Percentiles rank a stretch among this genome's conserved stretches.
Evolutionary conservation across 2,797 vertebrate genomes (phyloP).

Genomic region (Pangasius krempfi): DNA sequence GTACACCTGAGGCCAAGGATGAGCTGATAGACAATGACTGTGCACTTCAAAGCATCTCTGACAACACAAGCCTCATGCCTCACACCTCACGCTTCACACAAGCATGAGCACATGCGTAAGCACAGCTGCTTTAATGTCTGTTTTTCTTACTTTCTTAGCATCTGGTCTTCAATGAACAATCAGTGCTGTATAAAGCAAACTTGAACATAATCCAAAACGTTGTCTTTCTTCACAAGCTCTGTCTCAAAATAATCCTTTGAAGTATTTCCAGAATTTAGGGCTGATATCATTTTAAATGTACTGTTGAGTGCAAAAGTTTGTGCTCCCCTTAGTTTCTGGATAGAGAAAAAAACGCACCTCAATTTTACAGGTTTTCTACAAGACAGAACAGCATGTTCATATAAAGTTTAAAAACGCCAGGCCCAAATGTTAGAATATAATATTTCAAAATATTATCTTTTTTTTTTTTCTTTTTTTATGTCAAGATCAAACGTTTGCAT

Average conservation of each 20-base stretch:
- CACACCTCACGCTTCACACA: background rate
- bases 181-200: background rate
- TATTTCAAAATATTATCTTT: background rate
- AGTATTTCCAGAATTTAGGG: background rate
- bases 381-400: background rate
- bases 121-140: background rate
- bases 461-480: background rate
- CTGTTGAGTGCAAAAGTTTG: background rate
- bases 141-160: background rate
- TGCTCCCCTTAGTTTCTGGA: background rate
- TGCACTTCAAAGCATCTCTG: conserved; percentile 50
- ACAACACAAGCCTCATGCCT: conserved; percentile 38
- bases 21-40: conserved; percentile 56
- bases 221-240: background rate
- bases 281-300: background rate
- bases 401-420: background rate
- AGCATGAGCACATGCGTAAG: conserved; percentile 4
- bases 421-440: background rate
- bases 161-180: background rate
- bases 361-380: background rate
- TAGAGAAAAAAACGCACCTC: background rate
- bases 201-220: background rate
- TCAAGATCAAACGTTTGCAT: background rate
- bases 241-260: background rate
- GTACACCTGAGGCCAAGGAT: conserved; percentile 69